Base-by-base conservation (phyloP, 1,140 invertebrate species). In the Anoplolepis gracilipes region DNA sequence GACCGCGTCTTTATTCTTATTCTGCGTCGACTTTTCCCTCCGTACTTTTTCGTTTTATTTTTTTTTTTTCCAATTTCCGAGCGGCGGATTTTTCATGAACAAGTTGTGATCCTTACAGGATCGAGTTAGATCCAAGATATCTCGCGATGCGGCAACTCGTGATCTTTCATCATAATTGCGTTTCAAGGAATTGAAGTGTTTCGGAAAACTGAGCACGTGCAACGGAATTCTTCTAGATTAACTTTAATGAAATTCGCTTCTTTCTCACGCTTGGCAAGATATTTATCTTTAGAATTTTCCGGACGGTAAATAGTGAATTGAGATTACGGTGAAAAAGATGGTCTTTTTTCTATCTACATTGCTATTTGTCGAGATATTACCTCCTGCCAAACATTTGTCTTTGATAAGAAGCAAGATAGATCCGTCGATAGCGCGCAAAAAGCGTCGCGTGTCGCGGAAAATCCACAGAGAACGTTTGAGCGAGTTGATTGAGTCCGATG, bases 371-470 rank as follows among this genome's bases (percentile, higher is more conserved):
- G 55, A 46, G 53, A 72, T 59, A 82, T 82, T 22, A 2, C 6
- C n/a, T 6, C 19, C 19, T 16, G 19, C 36, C 36, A 28, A 72
- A 33, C 67, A 69, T 59, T 73, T 39, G 65, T 81, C 49, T 57
- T 49, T 57, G 36, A 81, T 82, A 82, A 72, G 42, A 72, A 39
- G 28, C 25, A 4, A 16, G 46, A 57, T 70, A 59, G 84, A 79
- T 69, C n/a, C 46, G 42, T 62, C 64, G 77, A 62, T 72, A 64
- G 57, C 42, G 33, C 4, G 30, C 16, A 42, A 81, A 81, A 46
- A 70, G 46, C 65, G 53, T 70, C 77, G 69, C 65, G 77, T 62
- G 85, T 49, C 59, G 57, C 65, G 62, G 55, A 81, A 81, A 57
- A 72, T 61, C 53, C 78, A 73, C 62, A 81, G 22, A 22, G 46